Conservation (phyloP, 1,140 invertebrate genomes). For the Neodiprion lecontei region DNA sequence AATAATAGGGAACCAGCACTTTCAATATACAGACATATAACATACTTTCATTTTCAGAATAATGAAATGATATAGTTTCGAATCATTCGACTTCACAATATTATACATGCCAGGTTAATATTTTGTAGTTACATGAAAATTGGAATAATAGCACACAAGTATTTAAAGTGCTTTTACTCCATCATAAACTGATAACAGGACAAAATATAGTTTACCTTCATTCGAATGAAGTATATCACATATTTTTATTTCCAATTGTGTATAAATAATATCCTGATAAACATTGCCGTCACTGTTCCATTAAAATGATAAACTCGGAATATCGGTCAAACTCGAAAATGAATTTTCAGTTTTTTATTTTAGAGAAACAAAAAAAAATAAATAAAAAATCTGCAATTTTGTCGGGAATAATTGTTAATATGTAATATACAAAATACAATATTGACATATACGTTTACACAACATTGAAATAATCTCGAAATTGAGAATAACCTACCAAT, state of each 20-base stretch:
- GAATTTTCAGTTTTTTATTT: not conserved
- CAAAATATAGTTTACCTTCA: not conserved
- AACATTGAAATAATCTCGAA: slow-evolving; percentile 3
- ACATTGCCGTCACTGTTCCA: not conserved
- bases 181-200: not conserved
- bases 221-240: not conserved
- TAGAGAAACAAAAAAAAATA: too few species aligned
- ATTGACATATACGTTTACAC: not conserved
- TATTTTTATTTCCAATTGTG: not conserved
- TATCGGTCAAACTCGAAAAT: not conserved
- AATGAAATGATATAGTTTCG: not conserved
- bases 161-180: too few species aligned
- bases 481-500: not conserved
- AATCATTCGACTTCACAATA: not conserved
- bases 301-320: not conserved
- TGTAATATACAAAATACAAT: slow-evolving; percentile 2
- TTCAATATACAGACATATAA: too few species aligned
- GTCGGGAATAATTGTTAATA: not conserved
- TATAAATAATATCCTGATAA: not conserved
- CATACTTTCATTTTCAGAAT: too few species aligned
- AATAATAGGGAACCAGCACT: too few species aligned
- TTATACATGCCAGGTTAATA: not conserved
- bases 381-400: too few species aligned
- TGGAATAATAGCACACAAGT: too few species aligned
- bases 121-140: not conserved